phyloP scores from a whole-genome alignment of 2,113 vertebrate species.

The Vulpes vulpes region DNA sequence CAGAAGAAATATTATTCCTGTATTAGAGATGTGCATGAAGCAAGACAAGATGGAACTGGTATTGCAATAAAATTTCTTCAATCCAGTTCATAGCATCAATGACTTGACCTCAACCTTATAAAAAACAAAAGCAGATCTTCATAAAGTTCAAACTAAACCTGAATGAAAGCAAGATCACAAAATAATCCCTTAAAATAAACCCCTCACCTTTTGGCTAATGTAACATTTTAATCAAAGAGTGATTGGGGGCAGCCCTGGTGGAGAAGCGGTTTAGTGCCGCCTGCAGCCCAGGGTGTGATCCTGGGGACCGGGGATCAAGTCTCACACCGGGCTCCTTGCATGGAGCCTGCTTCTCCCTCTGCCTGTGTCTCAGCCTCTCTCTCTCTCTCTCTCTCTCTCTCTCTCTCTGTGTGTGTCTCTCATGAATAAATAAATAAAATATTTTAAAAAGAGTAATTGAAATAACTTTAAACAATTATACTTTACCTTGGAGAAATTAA shows the following conservation, averaged over 20 bases:
- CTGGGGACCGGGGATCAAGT: too few species aligned
- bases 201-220: neutral
- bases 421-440: too few species aligned
- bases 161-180: neutral
- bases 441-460: neutral
- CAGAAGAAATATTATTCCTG: neutral
- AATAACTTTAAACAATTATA: neutral
- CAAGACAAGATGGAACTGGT: neutral
- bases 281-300: too few species aligned
- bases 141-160: neutral
- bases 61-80: neutral
- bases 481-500: neutral
- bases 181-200: neutral
- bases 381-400: too few species aligned
- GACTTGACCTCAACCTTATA: neutral
- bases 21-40: neutral
- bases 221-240: neutral
- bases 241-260: neutral
- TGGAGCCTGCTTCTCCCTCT: too few species aligned
- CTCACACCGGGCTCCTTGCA: too few species aligned
- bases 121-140: constrained; percentile 17
- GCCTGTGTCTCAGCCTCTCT: too few species aligned
- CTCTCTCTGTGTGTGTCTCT: too few species aligned
- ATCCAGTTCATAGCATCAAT: neutral
- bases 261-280: too few species aligned